These are phyloP conservation scores for Belonocnema kinseyi DNA, from an alignment of 1,140 invertebrate species.

Conservation along the genomic window DNA sequence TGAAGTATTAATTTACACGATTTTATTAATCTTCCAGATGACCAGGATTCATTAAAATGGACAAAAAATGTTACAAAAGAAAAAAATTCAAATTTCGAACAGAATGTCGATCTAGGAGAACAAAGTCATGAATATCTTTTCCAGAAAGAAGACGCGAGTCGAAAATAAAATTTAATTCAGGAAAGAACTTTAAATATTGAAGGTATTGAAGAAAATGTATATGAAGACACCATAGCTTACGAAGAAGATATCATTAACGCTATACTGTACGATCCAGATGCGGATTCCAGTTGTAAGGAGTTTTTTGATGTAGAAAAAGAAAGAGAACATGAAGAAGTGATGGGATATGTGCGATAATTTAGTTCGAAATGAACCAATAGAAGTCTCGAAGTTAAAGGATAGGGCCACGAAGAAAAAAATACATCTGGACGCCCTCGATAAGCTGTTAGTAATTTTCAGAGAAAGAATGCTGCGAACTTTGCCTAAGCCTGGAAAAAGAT, in stretches of 20 bases:
- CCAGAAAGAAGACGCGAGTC: no score
- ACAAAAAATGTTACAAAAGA: no score
- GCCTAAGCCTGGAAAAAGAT: conserved; percentile 32
- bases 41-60: no score
- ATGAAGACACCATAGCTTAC: background rate
- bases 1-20: no score
- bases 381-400: background rate
- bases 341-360: background rate
- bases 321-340: background rate
- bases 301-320: background rate
- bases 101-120: background rate
- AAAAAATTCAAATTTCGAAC: background rate
- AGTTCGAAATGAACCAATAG: background rate
- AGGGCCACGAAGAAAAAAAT: background rate
- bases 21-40: no score
- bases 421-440: background rate
- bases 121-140: no score
- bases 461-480: conserved; percentile 21
- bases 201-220: background rate
- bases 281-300: no score
- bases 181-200: background rate
- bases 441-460: conserved; percentile 30
- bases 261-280: no score
- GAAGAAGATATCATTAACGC: background rate
- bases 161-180: no score